phyloP scores from a whole-genome alignment of 2,113 vertebrate species.

The Gasterosteus aculeatus region DNA sequence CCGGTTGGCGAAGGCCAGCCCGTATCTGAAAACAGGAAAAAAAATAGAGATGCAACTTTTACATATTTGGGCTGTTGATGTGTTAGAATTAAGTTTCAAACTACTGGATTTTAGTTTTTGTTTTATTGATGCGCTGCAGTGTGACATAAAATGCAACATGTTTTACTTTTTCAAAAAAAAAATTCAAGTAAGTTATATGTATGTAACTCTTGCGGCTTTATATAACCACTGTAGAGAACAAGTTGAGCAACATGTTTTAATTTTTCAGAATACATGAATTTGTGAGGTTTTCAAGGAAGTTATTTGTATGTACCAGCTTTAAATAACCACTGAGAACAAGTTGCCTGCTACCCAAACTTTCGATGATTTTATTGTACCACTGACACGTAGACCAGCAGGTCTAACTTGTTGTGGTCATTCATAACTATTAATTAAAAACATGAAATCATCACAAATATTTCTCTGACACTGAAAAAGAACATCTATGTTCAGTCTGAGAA shows the following conservation, averaged over 20 bases:
- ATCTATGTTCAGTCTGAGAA: background rate
- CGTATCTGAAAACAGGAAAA: slow-evolving; percentile 73
- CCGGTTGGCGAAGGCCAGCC: slow-evolving; percentile 67
- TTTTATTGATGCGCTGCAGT: background rate
- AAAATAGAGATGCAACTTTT: background rate
- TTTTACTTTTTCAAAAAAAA: background rate
- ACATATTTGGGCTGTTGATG: background rate
- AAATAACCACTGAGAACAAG: background rate
- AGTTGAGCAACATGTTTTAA: background rate
- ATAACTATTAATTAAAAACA: background rate
- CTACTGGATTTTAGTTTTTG: background rate
- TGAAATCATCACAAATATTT: background rate
- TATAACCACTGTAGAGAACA: background rate
- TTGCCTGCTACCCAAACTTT: background rate
- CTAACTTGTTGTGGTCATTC: background rate
- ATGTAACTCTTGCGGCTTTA: background rate
- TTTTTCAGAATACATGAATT: background rate
- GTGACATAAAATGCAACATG: background rate
- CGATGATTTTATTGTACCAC: background rate
- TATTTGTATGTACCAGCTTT: slow-evolving; percentile 5
- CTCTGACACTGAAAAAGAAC: background rate
- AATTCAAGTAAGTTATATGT: slow-evolving; percentile 3
- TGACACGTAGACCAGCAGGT: background rate
- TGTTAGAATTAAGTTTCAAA: slow-evolving; percentile 28
- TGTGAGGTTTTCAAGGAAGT: background rate